Percentiles rank a stretch among this genome's conserved stretches.
phyloP scores from a whole-genome alignment of 1,140 invertebrate genomes.

The Heliothis virescens region DNA sequence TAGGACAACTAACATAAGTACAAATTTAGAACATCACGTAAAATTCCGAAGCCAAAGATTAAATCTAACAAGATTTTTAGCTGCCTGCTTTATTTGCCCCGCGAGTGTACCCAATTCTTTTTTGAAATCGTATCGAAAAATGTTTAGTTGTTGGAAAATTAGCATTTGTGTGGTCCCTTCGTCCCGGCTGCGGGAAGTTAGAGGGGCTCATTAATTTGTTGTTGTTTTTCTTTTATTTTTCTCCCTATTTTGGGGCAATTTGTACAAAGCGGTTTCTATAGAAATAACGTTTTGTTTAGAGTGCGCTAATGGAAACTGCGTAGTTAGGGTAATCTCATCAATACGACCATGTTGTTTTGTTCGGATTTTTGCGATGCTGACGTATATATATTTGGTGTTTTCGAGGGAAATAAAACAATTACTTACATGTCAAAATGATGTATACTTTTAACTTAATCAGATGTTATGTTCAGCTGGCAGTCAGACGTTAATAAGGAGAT shows the following conservation, averaged over 20 bases:
- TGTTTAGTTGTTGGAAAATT: conserved; percentile 73
- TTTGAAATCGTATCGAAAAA: conserved; percentile 65
- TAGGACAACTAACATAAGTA: too few relatives aligned
- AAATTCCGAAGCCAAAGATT: too few relatives aligned
- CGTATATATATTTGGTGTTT: background rate
- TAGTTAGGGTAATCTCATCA: background rate
- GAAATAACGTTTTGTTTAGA: conserved; percentile 27
- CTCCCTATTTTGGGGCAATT: conserved; percentile 41
- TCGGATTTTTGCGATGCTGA: background rate
- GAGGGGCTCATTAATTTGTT: conserved; percentile 53
- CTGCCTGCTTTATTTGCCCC: background rate
- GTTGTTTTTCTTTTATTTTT: conserved; percentile 39
- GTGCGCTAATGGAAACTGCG: conserved; percentile 24
- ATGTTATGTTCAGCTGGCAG: too few relatives aligned
- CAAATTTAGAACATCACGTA: too few relatives aligned
- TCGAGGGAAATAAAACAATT: too few relatives aligned
- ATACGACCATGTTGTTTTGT: background rate
- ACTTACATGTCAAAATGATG: too few relatives aligned
- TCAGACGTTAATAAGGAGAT: too few relatives aligned
- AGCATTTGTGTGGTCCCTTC: conserved; percentile 67
- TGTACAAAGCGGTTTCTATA: conserved; percentile 19
- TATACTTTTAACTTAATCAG: too few relatives aligned
- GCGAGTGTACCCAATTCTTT: conserved; percentile 50
- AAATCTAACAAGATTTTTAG: too few relatives aligned
- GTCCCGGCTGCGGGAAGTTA: conserved; percentile 37